phyloP scores from a whole-genome alignment of 2,797 vertebrate species.

The Ciconia nigra region DNA sequence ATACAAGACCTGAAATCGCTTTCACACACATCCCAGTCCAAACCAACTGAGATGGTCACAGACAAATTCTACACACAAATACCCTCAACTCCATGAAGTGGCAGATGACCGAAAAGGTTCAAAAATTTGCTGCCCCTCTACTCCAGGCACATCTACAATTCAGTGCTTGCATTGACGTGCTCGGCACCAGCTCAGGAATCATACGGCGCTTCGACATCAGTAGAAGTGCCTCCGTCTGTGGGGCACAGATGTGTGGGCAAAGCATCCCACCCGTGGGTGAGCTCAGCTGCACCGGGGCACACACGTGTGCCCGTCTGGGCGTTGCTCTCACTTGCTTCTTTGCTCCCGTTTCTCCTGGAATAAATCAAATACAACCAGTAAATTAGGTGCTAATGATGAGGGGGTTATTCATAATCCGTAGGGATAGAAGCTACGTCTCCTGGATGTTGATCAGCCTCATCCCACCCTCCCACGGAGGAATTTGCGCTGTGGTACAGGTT shows the following conservation, averaged over 20 bases:
- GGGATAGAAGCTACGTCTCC: not conserved
- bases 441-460: not conserved
- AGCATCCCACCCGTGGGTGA: not conserved
- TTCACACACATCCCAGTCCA: not conserved
- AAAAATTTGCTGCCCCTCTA: not conserved
- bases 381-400: not conserved
- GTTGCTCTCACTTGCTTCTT: not conserved
- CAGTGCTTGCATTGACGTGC: not conserved
- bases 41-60: not conserved
- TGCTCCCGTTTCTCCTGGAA: not conserved
- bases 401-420: not conserved
- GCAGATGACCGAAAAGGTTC: not conserved
- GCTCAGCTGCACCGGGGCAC: not conserved
- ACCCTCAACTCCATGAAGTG: not conserved
- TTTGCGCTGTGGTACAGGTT: not conserved
- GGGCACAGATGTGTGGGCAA: not conserved
- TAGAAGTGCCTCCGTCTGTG: fast-evolving
- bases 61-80: not conserved
- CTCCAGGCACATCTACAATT: not conserved
- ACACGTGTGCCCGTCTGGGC: fast-evolving
- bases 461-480: not conserved
- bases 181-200: not conserved
- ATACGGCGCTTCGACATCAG: fast-evolving
- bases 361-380: not conserved
- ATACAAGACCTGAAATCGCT: not conserved